Evolutionary conservation across 2,113 vertebrate genomes (phyloP), one percentile per base, ranked within the genome.

Genomic region (Melanerpes aurifrons): DNA sequence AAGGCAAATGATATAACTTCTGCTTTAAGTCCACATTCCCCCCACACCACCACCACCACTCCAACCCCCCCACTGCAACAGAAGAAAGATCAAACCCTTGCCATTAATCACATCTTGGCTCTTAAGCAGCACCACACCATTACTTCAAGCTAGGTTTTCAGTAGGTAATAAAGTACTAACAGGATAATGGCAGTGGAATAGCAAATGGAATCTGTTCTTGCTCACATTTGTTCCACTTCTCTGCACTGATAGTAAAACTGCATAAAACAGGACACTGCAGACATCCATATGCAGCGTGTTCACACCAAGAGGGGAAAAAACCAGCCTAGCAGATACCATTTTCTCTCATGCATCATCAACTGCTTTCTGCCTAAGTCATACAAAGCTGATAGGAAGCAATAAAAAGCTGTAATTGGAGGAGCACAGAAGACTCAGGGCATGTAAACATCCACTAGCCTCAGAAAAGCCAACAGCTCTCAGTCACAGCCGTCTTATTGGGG

Each of bases 171-270:
- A 95, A 95, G 77, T 40, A 58, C 95, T 94, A 96, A 95, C 73
- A 94, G 88, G 90, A 92, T 96, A 96, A 96, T 82, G 68, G 90
- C 66, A 93, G 70, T 69, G 63, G 81, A 94, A 94, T 66, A 92
- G 90, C 90, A 95, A 93, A 94, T 92, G 81, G 93, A 92, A 95
- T 93, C 86, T 14, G 2, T 90, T 92, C 95, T 82, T 89, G 67
- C 70, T 82, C 86, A 84, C 92, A 95, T 95, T 94, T 90, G 90
- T 95, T 96, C 95, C 95, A 93, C 93, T 96, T 66, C 90, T 84
- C 90, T 95, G 95, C 88, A 70, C 83, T 66, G 83, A 94, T 35
- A 95, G 81, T 93, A 95, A 93, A 96, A 96, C 94, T 89, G 89
- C 82, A 93, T 96, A 92, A 95, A 95, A 86, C 21, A 40, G 59